These are phyloP conservation scores for Ascidia mentula DNA, from an alignment of 23 tunicate species.

Conservation along the genomic window DNA sequence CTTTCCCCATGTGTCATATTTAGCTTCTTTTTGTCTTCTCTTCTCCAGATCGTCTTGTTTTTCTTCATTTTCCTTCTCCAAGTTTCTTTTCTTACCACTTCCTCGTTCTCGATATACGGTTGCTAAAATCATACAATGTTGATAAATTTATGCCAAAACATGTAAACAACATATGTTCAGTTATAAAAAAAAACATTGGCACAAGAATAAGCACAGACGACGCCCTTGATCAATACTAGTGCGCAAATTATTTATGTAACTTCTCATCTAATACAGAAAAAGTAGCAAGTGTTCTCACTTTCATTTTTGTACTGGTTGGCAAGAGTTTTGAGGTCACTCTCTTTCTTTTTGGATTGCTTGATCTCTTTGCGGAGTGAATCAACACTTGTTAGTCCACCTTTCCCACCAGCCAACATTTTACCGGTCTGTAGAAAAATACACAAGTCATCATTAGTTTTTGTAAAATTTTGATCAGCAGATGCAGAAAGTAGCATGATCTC, in stretches of 20 bases:
- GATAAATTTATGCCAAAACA: no score
- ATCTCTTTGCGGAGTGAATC: conserved; percentile 51
- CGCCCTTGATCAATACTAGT: no score
- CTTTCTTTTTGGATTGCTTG: conserved; percentile 48
- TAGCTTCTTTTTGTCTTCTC: conserved; percentile 44
- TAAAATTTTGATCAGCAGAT: not conserved
- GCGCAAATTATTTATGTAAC: no score
- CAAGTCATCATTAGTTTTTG: not conserved
- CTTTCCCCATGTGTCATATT: conserved; percentile 80
- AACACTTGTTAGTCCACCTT: conserved; percentile 74
- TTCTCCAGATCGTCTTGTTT: conserved; percentile 51
- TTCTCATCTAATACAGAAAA: no score
- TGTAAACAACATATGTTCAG: no score
- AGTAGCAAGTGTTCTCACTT: conserved; percentile 14
- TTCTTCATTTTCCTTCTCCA: conserved; percentile 49
- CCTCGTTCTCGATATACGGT: conserved; percentile 83
- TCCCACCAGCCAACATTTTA: conserved; percentile 51
- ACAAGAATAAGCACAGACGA: no score
- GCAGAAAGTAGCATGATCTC: no score
- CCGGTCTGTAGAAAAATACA: not conserved
- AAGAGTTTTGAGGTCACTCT: conserved; percentile 58
- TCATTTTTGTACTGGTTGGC: conserved; percentile 53
- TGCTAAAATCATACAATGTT: conserved; percentile 25
- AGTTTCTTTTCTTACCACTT: conserved; percentile 67
- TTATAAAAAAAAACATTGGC: no score